Evolutionary conservation across 2,113 vertebrate species (phyloP).

Genomic region (Platycercus adscitus): DNA sequence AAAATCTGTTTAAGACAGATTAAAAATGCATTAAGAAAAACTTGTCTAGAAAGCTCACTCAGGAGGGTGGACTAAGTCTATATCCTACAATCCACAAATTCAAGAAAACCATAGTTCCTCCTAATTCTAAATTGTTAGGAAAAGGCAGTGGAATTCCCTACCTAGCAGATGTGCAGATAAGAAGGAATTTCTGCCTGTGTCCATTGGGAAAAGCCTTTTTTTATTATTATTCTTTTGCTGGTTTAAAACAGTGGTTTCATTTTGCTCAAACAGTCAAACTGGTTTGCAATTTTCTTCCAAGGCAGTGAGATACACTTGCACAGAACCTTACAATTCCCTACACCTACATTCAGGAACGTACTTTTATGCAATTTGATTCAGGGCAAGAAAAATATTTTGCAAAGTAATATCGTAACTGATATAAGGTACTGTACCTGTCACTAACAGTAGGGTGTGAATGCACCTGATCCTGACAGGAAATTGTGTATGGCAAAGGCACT

Average conservation of each 20-base stretch:
- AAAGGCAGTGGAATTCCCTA: background rate
- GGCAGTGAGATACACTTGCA: background rate
- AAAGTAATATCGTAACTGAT: background rate
- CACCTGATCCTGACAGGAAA: background rate
- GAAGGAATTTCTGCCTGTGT: background rate
- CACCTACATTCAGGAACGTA: background rate
- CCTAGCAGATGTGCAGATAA: background rate
- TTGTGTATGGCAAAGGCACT: background rate
- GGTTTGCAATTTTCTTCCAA: background rate
- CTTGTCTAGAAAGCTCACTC: background rate
- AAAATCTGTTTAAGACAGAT: background rate
- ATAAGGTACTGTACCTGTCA: background rate
- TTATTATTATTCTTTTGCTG: background rate
- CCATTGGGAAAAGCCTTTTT: background rate
- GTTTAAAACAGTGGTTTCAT: background rate
- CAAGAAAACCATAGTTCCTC: background rate
- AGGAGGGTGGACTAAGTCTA: background rate
- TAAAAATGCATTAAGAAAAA: background rate
- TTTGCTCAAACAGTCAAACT: background rate
- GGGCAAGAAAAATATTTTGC: background rate
- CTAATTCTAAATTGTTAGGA: background rate
- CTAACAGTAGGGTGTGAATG: background rate
- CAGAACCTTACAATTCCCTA: background rate
- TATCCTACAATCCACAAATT: background rate
- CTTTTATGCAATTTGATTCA: background rate